Conservation (phyloP, 2,797 vertebrate genomes). For the Esox lucius region DNA sequence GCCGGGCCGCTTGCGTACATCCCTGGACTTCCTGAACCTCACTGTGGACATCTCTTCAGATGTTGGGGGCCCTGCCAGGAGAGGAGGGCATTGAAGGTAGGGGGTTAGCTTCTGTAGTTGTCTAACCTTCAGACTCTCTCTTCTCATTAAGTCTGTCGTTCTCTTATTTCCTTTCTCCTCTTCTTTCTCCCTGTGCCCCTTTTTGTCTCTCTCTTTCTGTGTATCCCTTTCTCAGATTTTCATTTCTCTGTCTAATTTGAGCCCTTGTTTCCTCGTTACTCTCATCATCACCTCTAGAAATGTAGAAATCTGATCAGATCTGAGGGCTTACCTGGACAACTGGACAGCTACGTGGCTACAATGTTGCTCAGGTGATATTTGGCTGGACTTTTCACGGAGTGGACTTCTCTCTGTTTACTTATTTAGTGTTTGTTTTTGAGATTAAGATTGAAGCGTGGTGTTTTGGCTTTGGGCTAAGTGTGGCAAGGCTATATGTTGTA, state of each 20-base stretch:
- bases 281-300: background rate
- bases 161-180: background rate
- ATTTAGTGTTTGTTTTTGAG: background rate
- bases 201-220: constrained; percentile 23
- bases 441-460: background rate
- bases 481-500: background rate
- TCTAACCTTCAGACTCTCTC: constrained; percentile 20
- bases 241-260: background rate
- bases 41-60: background rate
- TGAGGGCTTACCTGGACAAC: background rate
- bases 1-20: background rate
- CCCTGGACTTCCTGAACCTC: background rate
- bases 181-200: background rate
- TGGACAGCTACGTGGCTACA: background rate
- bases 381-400: background rate
- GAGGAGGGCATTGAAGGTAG: background rate
- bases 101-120: background rate
- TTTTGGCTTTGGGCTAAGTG: background rate
- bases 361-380: background rate
- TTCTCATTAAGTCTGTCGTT: background rate
- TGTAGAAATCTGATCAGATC: background rate
- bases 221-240: constrained; percentile 13
- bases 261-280: background rate
- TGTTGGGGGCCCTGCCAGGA: background rate
- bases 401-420: background rate